A percentile compares a stretch with the other conserved stretches of the same genome.
phyloP scores from a whole-genome alignment of 2,888 invertebrate genomes.

The Cerastis leucographa region DNA sequence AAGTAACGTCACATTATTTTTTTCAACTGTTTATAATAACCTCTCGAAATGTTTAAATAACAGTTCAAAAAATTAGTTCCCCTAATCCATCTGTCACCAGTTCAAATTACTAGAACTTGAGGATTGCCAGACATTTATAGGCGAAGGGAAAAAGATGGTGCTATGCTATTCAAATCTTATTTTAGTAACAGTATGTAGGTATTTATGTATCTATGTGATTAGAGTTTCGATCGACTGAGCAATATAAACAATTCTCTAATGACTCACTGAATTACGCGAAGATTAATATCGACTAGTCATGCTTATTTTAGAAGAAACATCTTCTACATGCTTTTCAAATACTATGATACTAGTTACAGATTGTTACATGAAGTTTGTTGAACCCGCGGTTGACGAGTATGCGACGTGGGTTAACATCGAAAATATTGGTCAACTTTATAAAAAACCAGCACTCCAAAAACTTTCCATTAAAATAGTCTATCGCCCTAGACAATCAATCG shows the following conservation, averaged over 20 bases:
- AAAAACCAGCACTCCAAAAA: not conserved
- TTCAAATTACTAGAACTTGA: not conserved
- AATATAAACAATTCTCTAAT: slow-evolving; percentile 57
- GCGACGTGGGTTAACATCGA: not conserved
- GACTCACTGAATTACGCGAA: slow-evolving; percentile 51
- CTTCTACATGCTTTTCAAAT: not conserved
- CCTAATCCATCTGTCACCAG: slow-evolving; percentile 14
- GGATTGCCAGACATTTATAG: slow-evolving; percentile 9
- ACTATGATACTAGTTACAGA: not conserved
- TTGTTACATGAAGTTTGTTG: not conserved
- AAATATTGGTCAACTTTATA: too few relatives aligned
- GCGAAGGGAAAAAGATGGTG: slow-evolving; percentile 9
- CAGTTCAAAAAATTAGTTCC: too few relatives aligned
- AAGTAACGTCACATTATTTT: too few relatives aligned
- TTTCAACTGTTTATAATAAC: too few relatives aligned
- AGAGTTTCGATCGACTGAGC: slow-evolving; percentile 27
- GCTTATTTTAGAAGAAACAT: slow-evolving; percentile 28
- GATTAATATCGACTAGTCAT: slow-evolving; percentile 43
- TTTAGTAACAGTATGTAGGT: slow-evolving; percentile 24
- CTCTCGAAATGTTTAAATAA: too few relatives aligned
- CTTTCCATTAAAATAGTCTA: not conserved
- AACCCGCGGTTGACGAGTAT: not conserved
- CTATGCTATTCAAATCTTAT: slow-evolving; percentile 29
- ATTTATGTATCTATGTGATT: slow-evolving; percentile 11
- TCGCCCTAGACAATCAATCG: too few relatives aligned